Base-by-base conservation (phyloP, 2,113 vertebrate genomes). In the Pachycephala philippinensis region DNA sequence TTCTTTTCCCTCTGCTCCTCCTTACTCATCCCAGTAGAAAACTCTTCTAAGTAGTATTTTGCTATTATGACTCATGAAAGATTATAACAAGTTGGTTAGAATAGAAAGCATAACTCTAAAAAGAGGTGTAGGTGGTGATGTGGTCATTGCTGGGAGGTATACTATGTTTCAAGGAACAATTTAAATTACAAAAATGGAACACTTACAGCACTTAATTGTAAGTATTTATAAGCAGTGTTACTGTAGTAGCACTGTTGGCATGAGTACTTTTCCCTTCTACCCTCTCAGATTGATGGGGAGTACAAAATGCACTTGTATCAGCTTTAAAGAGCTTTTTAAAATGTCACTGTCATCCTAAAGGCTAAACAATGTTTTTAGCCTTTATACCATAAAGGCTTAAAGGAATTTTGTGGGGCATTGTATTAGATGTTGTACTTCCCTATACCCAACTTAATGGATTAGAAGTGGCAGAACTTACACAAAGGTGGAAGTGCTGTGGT, bases 401-500 rank as follows among this genome's bases (percentile, higher is more conserved):
- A 53, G 20, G 21, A 56, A 5, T 81, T 92, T 86, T 70, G 22
- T 74, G 56, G 54, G 17, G 5, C 30, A 16, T 49, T 61, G 18
- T 56, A 16, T 61, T 61, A 42, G 28, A 30, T 0, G 1, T 35
- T 71, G 24, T 31, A 16, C 15, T 86, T 15, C 20, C 24, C 8
- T 42, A 0, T 33, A 23, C 13, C 28, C 1, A 20, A 0, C 22
- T n/a, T 75, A 7, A 35, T 52, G 59, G 31, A 30, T 61, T 64
- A 66, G 53, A 79, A 68, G n/a, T 44, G 20, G 28, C 28, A 37
- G 28, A 91, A 23, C 3, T 47, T 71, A 14, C 2, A 35, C 5
- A 15, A n/a, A 65, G 22, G 6, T 53, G 13, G 9, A 60, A 74
- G 45, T 64, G 21, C 44, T 68, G 35, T 49, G 9, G n/a, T 57